Percentiles rank a stretch among this genome's conserved stretches.
Conservation (phyloP, 2,888 invertebrate species). For the Metellina segmentata region DNA sequence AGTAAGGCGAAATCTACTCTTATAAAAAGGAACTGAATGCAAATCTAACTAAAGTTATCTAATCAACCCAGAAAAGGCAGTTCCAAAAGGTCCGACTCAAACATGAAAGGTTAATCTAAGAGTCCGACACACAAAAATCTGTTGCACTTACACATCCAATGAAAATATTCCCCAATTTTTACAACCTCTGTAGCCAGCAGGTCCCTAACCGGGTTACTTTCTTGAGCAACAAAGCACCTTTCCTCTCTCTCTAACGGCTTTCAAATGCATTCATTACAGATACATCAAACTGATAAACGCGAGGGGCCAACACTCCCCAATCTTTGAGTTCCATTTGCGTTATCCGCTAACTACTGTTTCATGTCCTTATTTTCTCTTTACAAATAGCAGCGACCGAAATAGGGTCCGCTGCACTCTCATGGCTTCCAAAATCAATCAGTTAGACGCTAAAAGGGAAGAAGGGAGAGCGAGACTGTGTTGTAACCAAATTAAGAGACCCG, state of each 20-base stretch:
- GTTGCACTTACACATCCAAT: too few relatives aligned
- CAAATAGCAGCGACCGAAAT: constrained; percentile 27
- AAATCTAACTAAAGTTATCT: too few relatives aligned
- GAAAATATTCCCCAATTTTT: too few relatives aligned
- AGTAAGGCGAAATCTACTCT: too few relatives aligned
- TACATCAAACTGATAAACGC: constrained; percentile 8
- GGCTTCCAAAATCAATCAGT: constrained; percentile 48
- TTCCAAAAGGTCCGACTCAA: too few relatives aligned
- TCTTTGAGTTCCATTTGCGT: constrained; percentile 50
- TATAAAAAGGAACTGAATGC: too few relatives aligned
- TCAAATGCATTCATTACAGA: constrained; percentile 4
- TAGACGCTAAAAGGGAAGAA: constrained; percentile 28
- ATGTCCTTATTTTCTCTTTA: constrained; percentile 67
- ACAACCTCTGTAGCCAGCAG: too few relatives aligned
- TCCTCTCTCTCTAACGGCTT: neutral
- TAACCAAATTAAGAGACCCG: constrained; percentile 58
- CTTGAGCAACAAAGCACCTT: too few relatives aligned
- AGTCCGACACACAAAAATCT: too few relatives aligned
- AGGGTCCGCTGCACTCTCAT: constrained; percentile 7
- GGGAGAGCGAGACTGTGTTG: constrained; percentile 10
- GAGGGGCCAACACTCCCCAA: neutral
- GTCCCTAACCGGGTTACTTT: too few relatives aligned
- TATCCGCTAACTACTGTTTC: constrained; percentile 62
- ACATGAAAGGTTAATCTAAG: too few relatives aligned
- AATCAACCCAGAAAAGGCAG: too few relatives aligned